phyloP scores from a whole-genome alignment of 2,888 invertebrate genomes.

The Boloria euphrosyne region DNA sequence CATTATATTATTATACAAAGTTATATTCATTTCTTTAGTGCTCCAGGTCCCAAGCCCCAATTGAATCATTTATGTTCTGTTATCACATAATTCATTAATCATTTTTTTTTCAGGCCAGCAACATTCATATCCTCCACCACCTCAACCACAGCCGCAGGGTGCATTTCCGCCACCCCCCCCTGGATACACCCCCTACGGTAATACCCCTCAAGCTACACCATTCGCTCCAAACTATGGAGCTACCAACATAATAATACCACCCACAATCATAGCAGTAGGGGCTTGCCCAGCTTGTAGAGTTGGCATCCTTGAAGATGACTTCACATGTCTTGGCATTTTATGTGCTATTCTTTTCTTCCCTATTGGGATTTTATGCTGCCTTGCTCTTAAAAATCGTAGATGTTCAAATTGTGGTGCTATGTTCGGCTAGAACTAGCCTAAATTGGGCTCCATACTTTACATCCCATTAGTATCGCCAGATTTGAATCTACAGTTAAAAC shows the following conservation, averaged over 20 bases:
- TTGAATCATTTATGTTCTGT: no score
- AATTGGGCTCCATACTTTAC: constrained; percentile 30
- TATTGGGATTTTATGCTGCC: constrained; percentile 92
- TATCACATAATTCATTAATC: neutral
- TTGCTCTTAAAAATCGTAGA: constrained; percentile 90
- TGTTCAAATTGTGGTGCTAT: constrained; percentile 94
- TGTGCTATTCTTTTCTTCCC: constrained; percentile 95
- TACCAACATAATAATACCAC: constrained; percentile 84
- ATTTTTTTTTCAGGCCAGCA: constrained; percentile 44
- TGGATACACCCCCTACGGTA: constrained; percentile 78
- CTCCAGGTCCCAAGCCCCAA: no score
- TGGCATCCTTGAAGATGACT: constrained; percentile 93
- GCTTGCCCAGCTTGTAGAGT: constrained; percentile 95
- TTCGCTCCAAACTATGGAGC: constrained; percentile 84
- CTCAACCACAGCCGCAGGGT: constrained; percentile 41
- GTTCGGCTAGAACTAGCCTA: constrained; percentile 80
- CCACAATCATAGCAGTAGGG: constrained; percentile 91
- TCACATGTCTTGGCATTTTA: constrained; percentile 90
- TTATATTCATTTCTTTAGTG: no score
- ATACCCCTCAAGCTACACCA: constrained; percentile 63
- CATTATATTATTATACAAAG: no score
- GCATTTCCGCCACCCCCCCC: constrained; percentile 79
- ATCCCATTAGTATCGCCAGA: constrained; percentile 3
- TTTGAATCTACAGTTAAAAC: neutral
- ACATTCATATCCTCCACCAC: constrained; percentile 25